Percentiles rank a stretch among this genome's conserved stretches.
Conservation (phyloP, 2,888 invertebrate species). For the Cheilosia urbana region DNA sequence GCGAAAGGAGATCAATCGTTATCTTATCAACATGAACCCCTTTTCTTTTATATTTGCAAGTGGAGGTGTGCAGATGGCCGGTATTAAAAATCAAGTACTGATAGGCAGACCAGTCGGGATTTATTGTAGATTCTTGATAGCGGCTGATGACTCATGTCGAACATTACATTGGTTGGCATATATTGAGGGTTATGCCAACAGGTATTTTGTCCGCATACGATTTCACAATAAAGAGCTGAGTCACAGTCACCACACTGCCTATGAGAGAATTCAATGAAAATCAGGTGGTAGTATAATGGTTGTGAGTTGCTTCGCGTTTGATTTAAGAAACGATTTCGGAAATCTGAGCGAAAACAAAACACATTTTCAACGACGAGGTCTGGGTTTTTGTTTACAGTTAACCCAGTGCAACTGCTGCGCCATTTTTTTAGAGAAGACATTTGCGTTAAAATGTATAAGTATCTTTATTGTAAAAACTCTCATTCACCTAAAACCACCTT, state of each 20-base stretch:
- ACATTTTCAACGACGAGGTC: neutral
- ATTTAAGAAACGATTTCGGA: too few species aligned
- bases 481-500: too few species aligned
- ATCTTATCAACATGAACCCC: slow-evolving; percentile 28
- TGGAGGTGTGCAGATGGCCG: slow-evolving; percentile 43
- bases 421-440: too few species aligned
- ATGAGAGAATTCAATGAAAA: neutral
- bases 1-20: slow-evolving; percentile 51
- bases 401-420: too few species aligned
- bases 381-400: too few species aligned
- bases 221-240: neutral
- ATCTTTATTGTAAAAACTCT: too few species aligned
- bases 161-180: slow-evolving; percentile 14
- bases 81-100: slow-evolving; percentile 11
- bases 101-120: slow-evolving; percentile 6
- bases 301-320: too few species aligned
- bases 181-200: neutral
- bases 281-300: neutral
- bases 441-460: too few species aligned
- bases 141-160: neutral
- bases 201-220: neutral
- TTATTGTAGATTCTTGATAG: slow-evolving; percentile 18
- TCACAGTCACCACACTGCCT: neutral
- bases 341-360: neutral
- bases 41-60: slow-evolving; percentile 10